Base-by-base conservation (phyloP, 1,140 invertebrate genomes). In the Conus betulinus region DNA sequence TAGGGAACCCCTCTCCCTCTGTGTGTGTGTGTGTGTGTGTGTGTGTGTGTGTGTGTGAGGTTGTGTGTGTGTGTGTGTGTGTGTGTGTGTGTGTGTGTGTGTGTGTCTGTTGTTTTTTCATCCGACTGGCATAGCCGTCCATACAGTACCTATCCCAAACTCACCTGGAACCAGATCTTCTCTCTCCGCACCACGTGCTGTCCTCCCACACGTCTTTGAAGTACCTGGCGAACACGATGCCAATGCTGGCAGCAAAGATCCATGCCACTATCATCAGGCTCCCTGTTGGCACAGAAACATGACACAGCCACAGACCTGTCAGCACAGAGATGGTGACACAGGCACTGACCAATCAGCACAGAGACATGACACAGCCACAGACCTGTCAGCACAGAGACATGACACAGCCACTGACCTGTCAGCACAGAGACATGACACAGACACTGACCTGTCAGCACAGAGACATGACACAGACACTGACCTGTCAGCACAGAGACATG, bases 181-280 rank as follows among this genome's bases (percentile, higher is more conserved):
- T 98, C 94, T 98, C 98, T 89, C 97, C 97, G 90, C 97, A 98
- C 1, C 98, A 95, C 85, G 97, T 97, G 90, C 74, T 88, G 63
- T 97, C 97, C 55, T 97, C 97, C 98, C 98, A 99, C 0, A 98
- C 98, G 93, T 97, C 97, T 93, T 98, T 97, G 95, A 97, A 99
- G 94, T 99, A 99, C 91, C 98, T 96, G 3, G 98, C 98, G 3
- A 98, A 95, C 17, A 99, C 95, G 88, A 99, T 98, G 53, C 98
- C 98, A 85, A 98, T 95, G 7, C 98, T 98, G 1, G 98, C 97
- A 25, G 97, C 97, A 15, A 98, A 97, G 78, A 99, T 97, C 98
- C 98, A 99, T 2, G 98, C 98, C 0, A 97, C 96, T 55, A 99
- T 95, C 98, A 99, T 99, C 91, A 99, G 74, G 87, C 91, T 92